These are phyloP conservation scores for Synanthedon myopaeformis DNA, from an alignment of 2,888 invertebrate genomes.

Conservation along the genomic window DNA sequence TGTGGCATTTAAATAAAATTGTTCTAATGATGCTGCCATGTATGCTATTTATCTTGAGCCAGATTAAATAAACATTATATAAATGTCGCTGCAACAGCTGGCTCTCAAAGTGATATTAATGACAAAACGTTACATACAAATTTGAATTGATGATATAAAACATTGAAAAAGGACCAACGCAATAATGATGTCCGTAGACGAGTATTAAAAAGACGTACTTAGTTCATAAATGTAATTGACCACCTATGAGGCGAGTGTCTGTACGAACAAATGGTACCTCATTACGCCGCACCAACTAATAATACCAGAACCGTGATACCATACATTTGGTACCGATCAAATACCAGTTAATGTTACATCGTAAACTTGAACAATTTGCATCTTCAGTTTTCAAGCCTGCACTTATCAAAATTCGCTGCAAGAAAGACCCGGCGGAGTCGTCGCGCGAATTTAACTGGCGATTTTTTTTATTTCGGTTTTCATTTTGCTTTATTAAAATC, in stretches of 20 bases:
- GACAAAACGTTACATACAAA: neutral
- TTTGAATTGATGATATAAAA: slow-evolving; percentile 4
- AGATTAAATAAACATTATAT: too few relatives aligned
- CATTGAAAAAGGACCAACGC: neutral
- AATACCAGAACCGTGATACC: slow-evolving; percentile 11
- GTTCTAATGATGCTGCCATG: too few relatives aligned
- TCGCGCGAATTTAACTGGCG: slow-evolving; percentile 8
- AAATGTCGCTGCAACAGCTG: neutral
- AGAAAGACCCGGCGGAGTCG: slow-evolving; percentile 12
- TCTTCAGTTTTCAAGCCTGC: slow-evolving; percentile 24
- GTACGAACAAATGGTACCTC: slow-evolving; percentile 21
- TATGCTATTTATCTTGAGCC: too few relatives aligned
- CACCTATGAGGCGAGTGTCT: slow-evolving; percentile 2
- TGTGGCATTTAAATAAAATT: too few relatives aligned
- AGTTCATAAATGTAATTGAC: neutral
- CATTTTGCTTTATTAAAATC: slow-evolving; percentile 25
- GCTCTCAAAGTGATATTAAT: neutral
- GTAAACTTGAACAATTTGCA: slow-evolving; percentile 37
- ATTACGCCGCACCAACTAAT: slow-evolving; percentile 5
- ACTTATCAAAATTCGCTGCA: slow-evolving; percentile 43
- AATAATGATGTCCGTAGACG: neutral
- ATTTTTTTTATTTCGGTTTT: slow-evolving; percentile 5
- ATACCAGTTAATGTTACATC: slow-evolving; percentile 41
- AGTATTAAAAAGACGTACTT: neutral
- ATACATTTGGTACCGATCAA: slow-evolving; percentile 33